Evolutionary conservation across 2,113 vertebrate species (phyloP).

Genomic region (Dipodomys merriami): DNA sequence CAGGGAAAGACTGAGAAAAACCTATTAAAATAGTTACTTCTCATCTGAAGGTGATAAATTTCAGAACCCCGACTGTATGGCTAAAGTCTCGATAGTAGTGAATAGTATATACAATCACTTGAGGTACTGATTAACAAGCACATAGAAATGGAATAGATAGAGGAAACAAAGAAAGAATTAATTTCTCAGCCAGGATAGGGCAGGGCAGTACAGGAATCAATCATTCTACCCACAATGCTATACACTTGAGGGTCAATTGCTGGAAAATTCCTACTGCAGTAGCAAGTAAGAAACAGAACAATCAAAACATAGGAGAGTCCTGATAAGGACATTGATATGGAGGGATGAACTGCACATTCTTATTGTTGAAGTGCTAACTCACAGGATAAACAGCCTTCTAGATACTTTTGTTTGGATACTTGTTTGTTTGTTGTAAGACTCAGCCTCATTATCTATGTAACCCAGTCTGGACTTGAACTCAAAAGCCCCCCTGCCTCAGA

Average conservation of each 20-base stretch:
- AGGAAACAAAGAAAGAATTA: not conserved
- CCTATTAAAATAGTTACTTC: not conserved
- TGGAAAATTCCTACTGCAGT: not conserved
- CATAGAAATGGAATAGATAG: not conserved
- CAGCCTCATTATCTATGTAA: too few species aligned
- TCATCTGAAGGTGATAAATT: too few species aligned
- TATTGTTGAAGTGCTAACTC: not conserved
- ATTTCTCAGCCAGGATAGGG: too few species aligned
- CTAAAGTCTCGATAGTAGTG: not conserved
- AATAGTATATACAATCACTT: too few species aligned
- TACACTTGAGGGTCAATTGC: not conserved
- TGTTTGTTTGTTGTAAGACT: too few species aligned
- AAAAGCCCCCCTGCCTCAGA: too few species aligned
- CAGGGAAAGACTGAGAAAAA: not conserved
- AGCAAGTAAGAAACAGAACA: not conserved
- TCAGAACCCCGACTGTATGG: not conserved
- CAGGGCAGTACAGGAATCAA: too few species aligned
- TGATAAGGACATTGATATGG: not conserved
- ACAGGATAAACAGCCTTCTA: not conserved
- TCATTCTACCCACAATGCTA: not conserved
- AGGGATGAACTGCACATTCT: not conserved
- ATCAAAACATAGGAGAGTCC: not conserved
- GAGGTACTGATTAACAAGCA: not conserved
- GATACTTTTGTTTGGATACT: too few species aligned
- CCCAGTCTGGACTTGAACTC: too few species aligned